Evolutionary conservation across 2,888 invertebrate genomes (phyloP), one percentile per base, ranked within the genome.

Genomic region (Anagyrus pseudococci): DNA sequence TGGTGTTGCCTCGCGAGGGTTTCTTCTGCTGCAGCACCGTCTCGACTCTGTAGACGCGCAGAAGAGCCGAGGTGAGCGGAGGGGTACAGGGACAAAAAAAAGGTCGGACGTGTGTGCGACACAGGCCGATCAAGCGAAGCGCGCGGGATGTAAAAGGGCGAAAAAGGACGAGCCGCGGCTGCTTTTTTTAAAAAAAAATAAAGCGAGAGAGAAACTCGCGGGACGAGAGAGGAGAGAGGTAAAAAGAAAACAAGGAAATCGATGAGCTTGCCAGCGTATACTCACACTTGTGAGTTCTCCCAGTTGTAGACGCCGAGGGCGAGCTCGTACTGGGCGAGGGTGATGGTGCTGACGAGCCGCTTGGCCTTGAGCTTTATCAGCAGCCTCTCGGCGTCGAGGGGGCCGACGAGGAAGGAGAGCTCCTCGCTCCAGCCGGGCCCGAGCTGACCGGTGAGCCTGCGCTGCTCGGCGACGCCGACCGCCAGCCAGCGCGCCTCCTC

Each of bases 301-400:
- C 84, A 81, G 62, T 82, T 82, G 67, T 82, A 83, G 54, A 80
- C 77, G 17, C 81, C 78, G 23, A 85, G 77, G 1, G 79, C 74
- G 41, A 84, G 72, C 58, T 82, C 83, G 69, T 80, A 83, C 57
- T 82, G 79, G 17, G 83, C 82, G 55, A 84, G 70, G 1, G 83
- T 84, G 52, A 83, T 81, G 52, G 82, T 82, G 66, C 82, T 83
- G 66, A 85, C 77, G 52, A 85, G 77, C 47, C 83, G 74, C 69
- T 83, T 84, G 59, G 81, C 82, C 70, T 84, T 85, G 64, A 82
- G 72, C 70, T 84, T 84, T 47, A 85, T 75, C 46, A 72, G 71
- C 40, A 84, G 71, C 72, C 80, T 79, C 62, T 84, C 83, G 58
- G 77, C 79, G 25, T 80, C 78, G 62, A 84, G 72, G 33, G 79